These are phyloP conservation scores for Macrosiphum euphorbiae DNA, from an alignment of 2,888 invertebrate genomes.

Conservation along the genomic window DNA sequence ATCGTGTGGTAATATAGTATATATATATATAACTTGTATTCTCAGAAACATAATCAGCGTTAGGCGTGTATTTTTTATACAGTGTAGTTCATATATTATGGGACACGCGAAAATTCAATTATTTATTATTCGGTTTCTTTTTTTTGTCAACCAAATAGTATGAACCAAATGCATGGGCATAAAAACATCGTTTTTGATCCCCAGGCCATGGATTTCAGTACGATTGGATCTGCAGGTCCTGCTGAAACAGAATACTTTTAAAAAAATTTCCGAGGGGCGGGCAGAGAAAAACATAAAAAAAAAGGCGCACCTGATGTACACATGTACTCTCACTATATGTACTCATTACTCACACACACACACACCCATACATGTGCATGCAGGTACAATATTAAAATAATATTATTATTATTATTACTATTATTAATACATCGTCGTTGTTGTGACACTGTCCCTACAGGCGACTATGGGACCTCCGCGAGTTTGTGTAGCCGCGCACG, in stretches of 20 bases:
- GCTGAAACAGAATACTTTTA: not conserved
- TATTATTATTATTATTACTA: not conserved
- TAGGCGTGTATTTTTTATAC: not conserved
- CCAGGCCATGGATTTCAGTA: not conserved
- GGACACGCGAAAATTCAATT: not conserved
- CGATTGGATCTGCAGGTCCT: too few relatives aligned
- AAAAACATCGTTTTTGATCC: not conserved
- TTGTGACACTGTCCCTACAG: not conserved
- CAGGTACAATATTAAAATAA: not conserved
- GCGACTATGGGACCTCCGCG: not conserved
- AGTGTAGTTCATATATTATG: not conserved
- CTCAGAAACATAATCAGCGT: not conserved
- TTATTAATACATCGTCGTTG: not conserved
- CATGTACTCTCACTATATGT: not conserved
- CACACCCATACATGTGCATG: not conserved
- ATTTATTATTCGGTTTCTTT: not conserved
- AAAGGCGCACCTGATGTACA: not conserved
- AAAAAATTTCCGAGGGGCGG: not conserved
- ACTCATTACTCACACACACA: too few relatives aligned
- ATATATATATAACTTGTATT: not conserved
- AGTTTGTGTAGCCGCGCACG: constrained; percentile 24
- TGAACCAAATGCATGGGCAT: not conserved
- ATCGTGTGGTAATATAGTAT: not conserved
- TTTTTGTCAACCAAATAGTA: not conserved
- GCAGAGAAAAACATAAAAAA: not conserved